Evolutionary conservation across 2,113 vertebrate genomes (phyloP), one percentile per base, ranked within the genome.

Genomic region (Neotragus pygmaeus): DNA sequence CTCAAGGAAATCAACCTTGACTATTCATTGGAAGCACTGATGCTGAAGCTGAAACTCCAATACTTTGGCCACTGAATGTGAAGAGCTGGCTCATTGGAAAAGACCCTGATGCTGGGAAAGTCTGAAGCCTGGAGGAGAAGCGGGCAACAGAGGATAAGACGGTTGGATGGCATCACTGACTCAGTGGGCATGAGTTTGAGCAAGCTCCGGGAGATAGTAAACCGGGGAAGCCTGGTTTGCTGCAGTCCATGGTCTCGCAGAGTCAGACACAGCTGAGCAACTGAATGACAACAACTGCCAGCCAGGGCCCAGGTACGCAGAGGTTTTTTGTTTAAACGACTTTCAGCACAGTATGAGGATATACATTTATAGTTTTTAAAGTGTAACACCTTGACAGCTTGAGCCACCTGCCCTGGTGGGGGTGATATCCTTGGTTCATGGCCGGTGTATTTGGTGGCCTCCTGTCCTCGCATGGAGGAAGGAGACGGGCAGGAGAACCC

Each of bases 401-500:
- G 27, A 70, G 43, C 4, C 6, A 17, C 55, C 23, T 57, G 6
- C 25, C 75, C 23, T 36, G 2, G 10, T 4, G 8, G 21, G 19
- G 43, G 9, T 90, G 25, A 80, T 10, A 14, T 39, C 82, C 30
- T 93, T 83, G 89, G 16, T n/a, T 51, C 8, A 64, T 55, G 36
- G 30, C 58, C 0, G 6, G n/a, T 21, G 7, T 17, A 25, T 28
- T 57, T 33, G 13, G 16, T 25, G 33, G n/a, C 57, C n/a, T 90
- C 62, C 33, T 51, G 39, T 36, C 7, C 15, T 1, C 1, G 47
- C 49, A 5, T 30, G 30, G 57, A 94, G 51, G 62, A 53, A n/a
- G 3, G 55, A 57, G 6, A 1, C 0, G 0, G 21, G 13, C 27
- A 17, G 23, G 51, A 36, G 49, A 27, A 13, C 9, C 2, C 15